Conservation (phyloP, 92 coral and sea anemone species). For the Zoanthus sansibaricus region DNA sequence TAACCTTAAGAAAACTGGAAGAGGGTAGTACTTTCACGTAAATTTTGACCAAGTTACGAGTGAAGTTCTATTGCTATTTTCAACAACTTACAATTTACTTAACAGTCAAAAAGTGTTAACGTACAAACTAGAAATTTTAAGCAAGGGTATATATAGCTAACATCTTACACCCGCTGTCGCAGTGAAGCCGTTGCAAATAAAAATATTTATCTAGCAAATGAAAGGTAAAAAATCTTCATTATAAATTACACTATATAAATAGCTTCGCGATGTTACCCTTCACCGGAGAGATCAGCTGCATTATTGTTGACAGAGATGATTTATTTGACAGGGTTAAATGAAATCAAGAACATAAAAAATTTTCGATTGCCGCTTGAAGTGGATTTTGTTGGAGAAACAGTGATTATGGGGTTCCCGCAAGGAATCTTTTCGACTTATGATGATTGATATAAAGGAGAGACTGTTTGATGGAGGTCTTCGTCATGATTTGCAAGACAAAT, state of each 20-base stretch:
- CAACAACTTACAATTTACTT: no score
- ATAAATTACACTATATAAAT: background rate
- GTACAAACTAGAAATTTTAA: no score
- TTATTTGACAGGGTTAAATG: constrained; percentile 42
- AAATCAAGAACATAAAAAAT: constrained; percentile 32
- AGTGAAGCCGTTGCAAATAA: background rate
- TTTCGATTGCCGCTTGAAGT: constrained; percentile 58
- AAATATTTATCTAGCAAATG: background rate
- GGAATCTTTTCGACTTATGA: constrained; percentile 48
- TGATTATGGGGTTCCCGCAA: constrained; percentile 39
- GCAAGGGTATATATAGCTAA: no score
- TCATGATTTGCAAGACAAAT: constrained; percentile 54
- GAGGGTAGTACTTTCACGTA: no score
- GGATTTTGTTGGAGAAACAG: constrained; percentile 58
- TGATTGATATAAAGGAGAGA: constrained; percentile 64
- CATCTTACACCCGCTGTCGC: background rate
- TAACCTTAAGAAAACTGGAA: no score
- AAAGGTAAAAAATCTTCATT: background rate
- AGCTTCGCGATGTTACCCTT: background rate
- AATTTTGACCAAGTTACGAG: no score
- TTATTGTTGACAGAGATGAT: constrained; percentile 58
- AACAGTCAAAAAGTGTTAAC: no score
- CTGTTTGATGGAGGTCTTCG: constrained; percentile 62
- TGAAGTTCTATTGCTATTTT: no score
- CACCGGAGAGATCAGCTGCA: constrained; percentile 53